Evolutionary conservation across 2,797 vertebrate species (phyloP).

Genomic region (Dicrostonyx torquatus): DNA sequence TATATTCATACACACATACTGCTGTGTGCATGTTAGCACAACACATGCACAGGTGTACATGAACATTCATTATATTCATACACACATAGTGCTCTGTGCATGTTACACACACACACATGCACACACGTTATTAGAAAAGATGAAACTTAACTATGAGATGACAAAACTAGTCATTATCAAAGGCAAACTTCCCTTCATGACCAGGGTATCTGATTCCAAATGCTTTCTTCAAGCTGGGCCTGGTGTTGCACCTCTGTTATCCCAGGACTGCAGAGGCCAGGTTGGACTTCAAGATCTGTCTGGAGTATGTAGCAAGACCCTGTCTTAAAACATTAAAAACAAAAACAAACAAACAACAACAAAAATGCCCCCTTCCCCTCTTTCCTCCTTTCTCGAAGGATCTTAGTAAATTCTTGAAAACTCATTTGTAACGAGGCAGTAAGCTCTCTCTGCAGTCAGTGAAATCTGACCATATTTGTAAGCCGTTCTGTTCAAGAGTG

Average conservation of each 20-base stretch:
- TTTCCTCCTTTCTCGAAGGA: background rate
- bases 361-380: fast-evolving
- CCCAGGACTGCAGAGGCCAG: background rate
- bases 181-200: background rate
- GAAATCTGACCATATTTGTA: background rate
- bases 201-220: background rate
- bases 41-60: background rate
- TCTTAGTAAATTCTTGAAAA: background rate
- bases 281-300: background rate
- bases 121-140: background rate
- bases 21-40: background rate
- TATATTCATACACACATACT: background rate
- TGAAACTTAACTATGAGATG: background rate
- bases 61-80: too few species aligned
- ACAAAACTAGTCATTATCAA: background rate
- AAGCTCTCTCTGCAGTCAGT: background rate
- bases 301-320: background rate
- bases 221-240: background rate
- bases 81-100: background rate
- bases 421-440: background rate
- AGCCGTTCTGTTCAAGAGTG: background rate
- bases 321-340: background rate
- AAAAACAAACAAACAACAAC: background rate
- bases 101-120: background rate
- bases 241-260: background rate